Base-by-base conservation (phyloP, 2,888 invertebrate genomes). In the Brachypterus glaber region DNA sequence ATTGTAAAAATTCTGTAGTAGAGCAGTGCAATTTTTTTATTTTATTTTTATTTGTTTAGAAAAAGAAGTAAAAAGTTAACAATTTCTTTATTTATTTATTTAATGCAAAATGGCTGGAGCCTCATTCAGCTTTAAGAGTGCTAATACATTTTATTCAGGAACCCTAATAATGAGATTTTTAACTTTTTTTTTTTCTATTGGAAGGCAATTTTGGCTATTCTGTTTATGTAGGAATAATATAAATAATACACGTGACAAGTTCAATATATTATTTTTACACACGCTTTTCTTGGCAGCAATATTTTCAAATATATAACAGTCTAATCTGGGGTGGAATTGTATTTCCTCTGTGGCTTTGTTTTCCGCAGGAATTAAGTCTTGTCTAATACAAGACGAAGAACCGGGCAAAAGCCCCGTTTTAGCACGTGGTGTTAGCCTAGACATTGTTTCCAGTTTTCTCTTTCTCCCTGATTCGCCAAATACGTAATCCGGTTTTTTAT, bases 251-350 rank as follows among this genome's bases (percentile, higher is more conserved):
- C 59, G 56, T 57, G 59, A 60, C 60, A 60, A 55, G 53, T 53
- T 52, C 59, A 57, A 59, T 60, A 58, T 60, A 59, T 60, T 60
- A 60, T 57, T 57, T 55, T 56, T 53, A 55, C 54, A 55, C 57
- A 59, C 55, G 57, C 51, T 51, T 27, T 54, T 42, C 52, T 49
- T 52, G 56, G 54, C 49, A 58, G 53, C 55, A 35, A 37, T 37
- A 40, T 42, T 21, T 21, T 39, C 48, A 50, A 25, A 36, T 62
- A 60, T 60, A 59, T 55, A 59, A 56, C 51, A 49, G 59, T 49
- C 58, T 61, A 62, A 60, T 61, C 59, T 59, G 55, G 58, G 60
- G 53, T 56, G 61, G 58, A 60, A 59, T 59, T 60, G 60, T 60
- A 58, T 60, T 59, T 59, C 52, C 51, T 53, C 51, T 40, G 37